A percentile compares a stretch with the other conserved stretches of the same genome.
phyloP scores from a whole-genome alignment of 2,888 invertebrate species.

The Heliothis peltigera region DNA sequence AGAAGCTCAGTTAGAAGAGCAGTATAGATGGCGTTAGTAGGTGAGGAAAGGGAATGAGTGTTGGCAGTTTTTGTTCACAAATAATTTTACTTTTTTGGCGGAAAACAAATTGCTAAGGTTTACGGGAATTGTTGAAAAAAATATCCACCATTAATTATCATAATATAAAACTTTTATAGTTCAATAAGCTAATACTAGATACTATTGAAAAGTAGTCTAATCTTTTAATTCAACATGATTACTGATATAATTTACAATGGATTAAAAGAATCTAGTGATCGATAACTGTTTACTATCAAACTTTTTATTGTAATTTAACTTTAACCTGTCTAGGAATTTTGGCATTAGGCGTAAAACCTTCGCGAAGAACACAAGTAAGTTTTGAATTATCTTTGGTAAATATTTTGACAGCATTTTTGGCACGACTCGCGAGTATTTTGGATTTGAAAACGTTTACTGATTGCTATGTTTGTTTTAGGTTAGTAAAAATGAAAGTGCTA shows the following conservation, averaged over 20 bases:
- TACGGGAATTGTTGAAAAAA: background rate
- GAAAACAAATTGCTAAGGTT: too few relatives aligned
- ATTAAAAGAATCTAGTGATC: slow-evolving; percentile 45
- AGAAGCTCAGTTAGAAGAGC: too few relatives aligned
- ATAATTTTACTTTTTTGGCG: too few relatives aligned
- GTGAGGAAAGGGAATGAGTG: background rate
- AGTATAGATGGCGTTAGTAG: slow-evolving; percentile 35
- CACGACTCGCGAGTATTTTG: slow-evolving; percentile 16
- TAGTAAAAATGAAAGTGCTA: slow-evolving; percentile 75
- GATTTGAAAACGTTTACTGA: slow-evolving; percentile 13
- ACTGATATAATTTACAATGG: slow-evolving; percentile 27
- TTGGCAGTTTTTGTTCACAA: background rate
- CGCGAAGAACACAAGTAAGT: slow-evolving; percentile 67
- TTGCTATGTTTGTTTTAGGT: slow-evolving; percentile 61
- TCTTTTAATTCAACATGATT: slow-evolving; percentile 38
- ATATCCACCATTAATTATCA: background rate
- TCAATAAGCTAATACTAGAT: slow-evolving; percentile 17
- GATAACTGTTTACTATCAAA: slow-evolving; percentile 42
- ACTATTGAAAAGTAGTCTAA: slow-evolving; percentile 37
- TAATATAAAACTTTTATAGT: background rate
- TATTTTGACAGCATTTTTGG: slow-evolving; percentile 20
- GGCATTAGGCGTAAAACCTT: slow-evolving; percentile 65
- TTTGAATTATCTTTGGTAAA: slow-evolving; percentile 20
- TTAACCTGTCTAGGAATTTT: slow-evolving; percentile 8
- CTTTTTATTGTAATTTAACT: slow-evolving; percentile 53